These are phyloP conservation scores for Aporophyla lueneburgensis DNA, from an alignment of 2,888 invertebrate genomes.

Conservation along the genomic window DNA sequence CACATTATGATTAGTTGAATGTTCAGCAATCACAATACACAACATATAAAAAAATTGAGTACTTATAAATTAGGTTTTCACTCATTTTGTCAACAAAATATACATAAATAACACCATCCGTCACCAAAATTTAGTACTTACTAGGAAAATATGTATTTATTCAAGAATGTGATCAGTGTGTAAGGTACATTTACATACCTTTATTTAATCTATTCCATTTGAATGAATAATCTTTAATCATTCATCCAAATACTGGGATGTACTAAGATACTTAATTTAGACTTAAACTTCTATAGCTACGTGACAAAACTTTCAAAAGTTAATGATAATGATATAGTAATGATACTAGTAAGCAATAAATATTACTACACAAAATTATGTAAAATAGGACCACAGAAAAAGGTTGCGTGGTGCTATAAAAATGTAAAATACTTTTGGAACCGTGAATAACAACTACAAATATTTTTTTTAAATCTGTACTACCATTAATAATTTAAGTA, in stretches of 20 bases:
- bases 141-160: constrained; percentile 2
- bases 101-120: background rate
- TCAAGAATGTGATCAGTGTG: background rate
- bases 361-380: background rate
- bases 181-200: background rate
- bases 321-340: background rate
- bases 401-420: background rate
- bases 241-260: background rate
- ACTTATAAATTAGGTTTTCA: constrained; percentile 24
- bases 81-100: constrained; percentile 22
- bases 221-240: background rate
- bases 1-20: constrained; percentile 13
- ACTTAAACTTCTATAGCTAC: background rate
- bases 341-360: background rate
- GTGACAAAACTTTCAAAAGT: background rate
- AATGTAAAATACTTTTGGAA: constrained; percentile 18
- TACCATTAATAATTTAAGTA: constrained; percentile 9
- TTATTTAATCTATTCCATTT: background rate
- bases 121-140: background rate
- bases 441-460: background rate
- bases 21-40: background rate
- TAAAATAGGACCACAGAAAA: background rate
- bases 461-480: background rate
- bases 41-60: constrained; percentile 26
- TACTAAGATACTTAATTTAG: background rate